Base-by-base conservation (phyloP, 2,113 vertebrate genomes). In the Albula glossodonta region DNA sequence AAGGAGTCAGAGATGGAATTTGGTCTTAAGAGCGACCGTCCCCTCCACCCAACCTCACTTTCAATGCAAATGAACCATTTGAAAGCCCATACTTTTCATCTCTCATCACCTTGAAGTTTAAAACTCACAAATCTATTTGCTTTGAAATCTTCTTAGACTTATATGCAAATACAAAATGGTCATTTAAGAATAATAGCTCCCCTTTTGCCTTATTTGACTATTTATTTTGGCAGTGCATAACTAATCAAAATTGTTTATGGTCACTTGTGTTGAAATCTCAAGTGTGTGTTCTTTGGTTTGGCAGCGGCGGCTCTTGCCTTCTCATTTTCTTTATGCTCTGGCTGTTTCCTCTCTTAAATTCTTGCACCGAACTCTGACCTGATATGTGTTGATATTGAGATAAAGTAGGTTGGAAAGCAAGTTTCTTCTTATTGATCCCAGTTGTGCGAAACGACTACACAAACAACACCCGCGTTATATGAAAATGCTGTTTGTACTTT, bases 341-440 rank as follows among this genome's bases (percentile, higher is more conserved):
- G 17, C 66, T 25, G 57, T 83, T 86, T 86, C 85, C 85, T 57
- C 80, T 83, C 81, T 60, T 82, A 86, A 86, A 82, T 83, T 86
- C 80, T 66, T 78, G 11, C n/a, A 66, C 13, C 25, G 60, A 82
- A 56, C 85, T 82, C 53, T 49, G 48, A 78, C 85, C 66, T 78
- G 41, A 78, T 83, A 48, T 78, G 51, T 83, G 85, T 83, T 86
- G 85, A 83, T 83, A 70, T 82, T 82, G 85, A 82, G 80, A 86
- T 82, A 86, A 83, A 86, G 70, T 48, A 51, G 51, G 78, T 86
- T 77, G 41, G 66, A 77, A 51, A 86, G 60, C 10, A n/a, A 17
- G 51, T 53, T 83, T 52, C 49, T 63, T 17, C 85, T 82, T 82
- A 77, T 86, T 86, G 80, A 82, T 85, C 17, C 48, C 78, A 66